Evolutionary conservation across 2,888 invertebrate genomes (phyloP).

Genomic region (Drosophila mulleri): DNA sequence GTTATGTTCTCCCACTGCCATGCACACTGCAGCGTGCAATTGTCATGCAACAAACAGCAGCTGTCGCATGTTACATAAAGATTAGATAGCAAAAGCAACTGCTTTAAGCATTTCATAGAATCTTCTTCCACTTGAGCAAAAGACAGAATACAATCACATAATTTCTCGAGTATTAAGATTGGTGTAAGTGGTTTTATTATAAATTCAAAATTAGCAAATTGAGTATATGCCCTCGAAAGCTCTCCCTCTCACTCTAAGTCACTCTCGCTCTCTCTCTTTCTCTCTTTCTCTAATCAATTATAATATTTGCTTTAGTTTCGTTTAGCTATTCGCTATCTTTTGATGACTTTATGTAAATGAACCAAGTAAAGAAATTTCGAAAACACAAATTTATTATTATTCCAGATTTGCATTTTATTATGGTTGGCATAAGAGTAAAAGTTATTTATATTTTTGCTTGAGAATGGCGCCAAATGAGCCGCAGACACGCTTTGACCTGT

Average conservation of each 20-base stretch:
- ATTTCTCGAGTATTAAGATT: not conserved
- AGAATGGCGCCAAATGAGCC: slow-evolving; percentile 6
- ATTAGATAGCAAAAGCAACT: slow-evolving; percentile 23
- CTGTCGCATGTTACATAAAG: slow-evolving; percentile 16
- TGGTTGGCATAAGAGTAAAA: slow-evolving; percentile 69
- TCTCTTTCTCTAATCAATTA: slow-evolving; percentile 23
- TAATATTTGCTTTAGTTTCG: slow-evolving; percentile 34
- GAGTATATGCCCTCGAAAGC: no score
- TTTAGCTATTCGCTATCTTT: slow-evolving; percentile 26
- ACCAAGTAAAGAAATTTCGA: slow-evolving; percentile 59
- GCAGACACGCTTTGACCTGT: slow-evolving; percentile 2
- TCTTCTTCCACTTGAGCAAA: not conserved
- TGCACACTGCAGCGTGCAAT: slow-evolving; percentile 44
- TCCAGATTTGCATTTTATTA: slow-evolving; percentile 59
- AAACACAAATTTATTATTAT: slow-evolving; percentile 34
- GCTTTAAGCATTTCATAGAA: not conserved
- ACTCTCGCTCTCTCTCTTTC: not conserved
- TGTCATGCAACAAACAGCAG: slow-evolving; percentile 24
- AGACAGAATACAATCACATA: not conserved
- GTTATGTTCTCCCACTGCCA: slow-evolving; percentile 44
- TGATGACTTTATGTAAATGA: slow-evolving; percentile 55
- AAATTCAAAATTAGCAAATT: not conserved
- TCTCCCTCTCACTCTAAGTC: not conserved
- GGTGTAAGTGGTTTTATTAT: not conserved
- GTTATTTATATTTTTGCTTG: slow-evolving; percentile 62